These are phyloP conservation scores for Alloscopus bannaensis DNA, from an alignment of 2,888 invertebrate species.

Conservation along the genomic window DNA sequence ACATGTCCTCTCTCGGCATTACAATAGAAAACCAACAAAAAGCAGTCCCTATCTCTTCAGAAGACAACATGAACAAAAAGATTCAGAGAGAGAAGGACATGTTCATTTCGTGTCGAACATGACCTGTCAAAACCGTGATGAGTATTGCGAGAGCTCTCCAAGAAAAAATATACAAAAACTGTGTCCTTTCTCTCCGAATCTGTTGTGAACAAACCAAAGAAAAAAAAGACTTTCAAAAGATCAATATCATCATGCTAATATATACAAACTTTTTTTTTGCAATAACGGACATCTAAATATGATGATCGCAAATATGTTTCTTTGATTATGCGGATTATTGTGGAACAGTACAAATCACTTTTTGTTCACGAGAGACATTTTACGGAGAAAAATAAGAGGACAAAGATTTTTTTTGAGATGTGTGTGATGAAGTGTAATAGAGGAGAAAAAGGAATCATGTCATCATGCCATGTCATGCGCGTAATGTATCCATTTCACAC, in stretches of 20 bases:
- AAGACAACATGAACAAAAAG: not conserved
- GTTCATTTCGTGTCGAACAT: slow-evolving; percentile 12
- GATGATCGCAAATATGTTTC: not conserved
- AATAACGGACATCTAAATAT: not conserved
- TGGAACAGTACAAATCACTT: not conserved
- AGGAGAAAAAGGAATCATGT: slow-evolving; percentile 52
- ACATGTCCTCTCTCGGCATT: no score
- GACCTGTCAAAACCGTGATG: slow-evolving; percentile 44
- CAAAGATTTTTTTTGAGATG: no score
- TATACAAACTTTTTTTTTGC: not conserved
- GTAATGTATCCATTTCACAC: slow-evolving; percentile 50
- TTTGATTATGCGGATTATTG: no score
- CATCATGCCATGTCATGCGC: slow-evolving; percentile 41
- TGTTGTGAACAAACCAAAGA: no score
- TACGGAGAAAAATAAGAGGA: no score
- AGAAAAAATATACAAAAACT: no score
- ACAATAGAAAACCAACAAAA: slow-evolving; percentile 22
- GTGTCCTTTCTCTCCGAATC: not conserved
- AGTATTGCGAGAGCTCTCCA: no score
- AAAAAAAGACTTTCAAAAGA: not conserved
- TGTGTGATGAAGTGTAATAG: not conserved
- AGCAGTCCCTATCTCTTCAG: not conserved
- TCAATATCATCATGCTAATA: not conserved
- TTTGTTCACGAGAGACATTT: not conserved
- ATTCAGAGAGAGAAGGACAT: slow-evolving; percentile 11